Evolutionary conservation across 2,113 vertebrate genomes (phyloP).

Genomic region (Indicator indicator): DNA sequence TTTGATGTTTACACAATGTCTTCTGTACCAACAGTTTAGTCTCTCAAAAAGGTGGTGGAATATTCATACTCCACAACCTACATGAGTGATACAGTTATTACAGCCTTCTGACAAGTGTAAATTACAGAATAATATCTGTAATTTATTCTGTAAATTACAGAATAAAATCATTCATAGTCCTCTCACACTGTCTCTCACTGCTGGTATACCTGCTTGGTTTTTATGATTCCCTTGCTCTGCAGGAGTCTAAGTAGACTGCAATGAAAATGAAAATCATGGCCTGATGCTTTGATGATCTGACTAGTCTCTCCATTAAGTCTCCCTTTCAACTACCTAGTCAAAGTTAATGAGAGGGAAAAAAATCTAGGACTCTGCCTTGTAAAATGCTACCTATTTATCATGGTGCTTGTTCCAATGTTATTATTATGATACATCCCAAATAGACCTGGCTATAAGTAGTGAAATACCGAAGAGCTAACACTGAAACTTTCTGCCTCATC

Average conservation of each 20-base stretch:
- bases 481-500: not conserved
- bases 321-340: not conserved
- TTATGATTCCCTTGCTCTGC: not conserved
- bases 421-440: not conserved
- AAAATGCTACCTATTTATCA: not conserved
- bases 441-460: not conserved
- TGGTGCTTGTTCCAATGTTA: not conserved
- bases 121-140: conserved; percentile 24
- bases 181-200: not conserved
- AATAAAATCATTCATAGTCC: not conserved
- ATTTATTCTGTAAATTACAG: conserved; percentile 17
- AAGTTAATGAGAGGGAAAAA: not conserved
- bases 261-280: not conserved
- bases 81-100: not conserved
- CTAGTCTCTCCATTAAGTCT: not conserved
- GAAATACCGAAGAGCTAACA: not conserved
- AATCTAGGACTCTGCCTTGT: not conserved
- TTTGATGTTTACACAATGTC: not conserved
- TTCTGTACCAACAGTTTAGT: not conserved
- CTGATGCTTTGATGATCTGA: conserved; percentile 7
- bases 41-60: conserved; percentile 29
- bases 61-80: conserved; percentile 24
- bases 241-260: not conserved
- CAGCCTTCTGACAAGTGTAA: conserved; percentile 12
- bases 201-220: not conserved